Base-by-base conservation (phyloP, 2,888 invertebrate species). In the Prosapia bicincta region DNA sequence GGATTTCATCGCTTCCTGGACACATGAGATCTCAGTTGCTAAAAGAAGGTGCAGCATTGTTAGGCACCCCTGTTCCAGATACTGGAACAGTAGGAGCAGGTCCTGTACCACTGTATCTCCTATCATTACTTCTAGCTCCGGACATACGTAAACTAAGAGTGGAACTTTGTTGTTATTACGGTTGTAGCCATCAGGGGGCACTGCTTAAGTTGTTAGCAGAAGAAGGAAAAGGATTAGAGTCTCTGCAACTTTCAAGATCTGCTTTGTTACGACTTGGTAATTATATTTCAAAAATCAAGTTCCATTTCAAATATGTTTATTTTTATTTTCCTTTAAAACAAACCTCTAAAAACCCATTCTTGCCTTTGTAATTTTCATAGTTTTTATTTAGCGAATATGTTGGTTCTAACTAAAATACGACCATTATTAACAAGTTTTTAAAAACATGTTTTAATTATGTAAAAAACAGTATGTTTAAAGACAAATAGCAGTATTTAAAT, bases 121-220 rank as follows among this genome's bases (percentile, higher is more conserved):
- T 86, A 15, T 84, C 84, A 1, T 78, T 85, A 1, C 82, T 86
- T 65, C 81, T 86, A 1, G 85, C 84, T 3, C 84, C 83, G 23
- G 85, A 86, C 73, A 84, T 86, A 26, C 83, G 83, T 66, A 81
- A 82, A 23, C 81, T 86, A 30, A 82, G 83, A 66, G 84, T 86
- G 13, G 84, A 85, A 77, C 81, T 86, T 0, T 86, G 86, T 79
- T 86, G 86, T 79, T 86, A 86, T 77, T 86, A 86, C 74, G 86
- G 86, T 15, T 86, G 86, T 78, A 85, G 85, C 43, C 85, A 86
- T 78, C 86, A 86, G 78, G 84, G 85, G 1, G 84, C 84, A 0
- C 76, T 86, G 13, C 78, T 86, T 0, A 83, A 83, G 32, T 81
- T 86, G n/a, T 78, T 86, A 13, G 83, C 85, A 0, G 79, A 81